A percentile compares a stretch with the other conserved stretches of the same genome.
phyloP scores from a whole-genome alignment of 2,797 vertebrate genomes.

The Pangasius krempfi region DNA sequence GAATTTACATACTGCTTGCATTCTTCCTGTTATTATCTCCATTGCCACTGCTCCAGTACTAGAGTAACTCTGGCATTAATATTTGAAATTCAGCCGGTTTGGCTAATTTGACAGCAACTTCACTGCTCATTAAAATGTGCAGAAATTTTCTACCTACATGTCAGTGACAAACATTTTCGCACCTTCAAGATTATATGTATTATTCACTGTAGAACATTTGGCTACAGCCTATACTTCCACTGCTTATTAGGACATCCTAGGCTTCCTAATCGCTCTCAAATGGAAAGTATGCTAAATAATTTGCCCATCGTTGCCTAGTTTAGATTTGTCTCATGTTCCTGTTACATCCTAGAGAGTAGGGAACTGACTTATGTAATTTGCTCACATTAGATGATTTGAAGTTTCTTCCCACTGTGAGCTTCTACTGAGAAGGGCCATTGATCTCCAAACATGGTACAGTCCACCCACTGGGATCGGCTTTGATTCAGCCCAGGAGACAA shows the following conservation, averaged over 20 bases:
- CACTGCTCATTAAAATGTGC: conserved; percentile 1
- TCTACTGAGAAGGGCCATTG: conserved; percentile 14
- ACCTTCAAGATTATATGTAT: background rate
- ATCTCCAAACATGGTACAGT: conserved; percentile 19
- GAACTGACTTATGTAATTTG: background rate
- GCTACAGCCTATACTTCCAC: background rate
- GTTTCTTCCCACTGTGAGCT: background rate
- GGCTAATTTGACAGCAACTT: background rate
- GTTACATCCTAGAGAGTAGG: background rate
- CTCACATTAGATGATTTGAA: conserved; percentile 15
- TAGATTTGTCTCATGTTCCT: background rate
- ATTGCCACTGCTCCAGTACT: too few species aligned
- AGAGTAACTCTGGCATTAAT: background rate
- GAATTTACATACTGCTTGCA: background rate
- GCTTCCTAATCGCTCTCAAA: background rate
- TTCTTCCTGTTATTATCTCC: background rate
- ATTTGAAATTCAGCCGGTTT: background rate
- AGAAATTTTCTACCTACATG: background rate
- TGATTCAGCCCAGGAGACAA: conserved; percentile 7
- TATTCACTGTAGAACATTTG: background rate
- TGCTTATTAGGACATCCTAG: background rate
- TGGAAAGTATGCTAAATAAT: background rate
- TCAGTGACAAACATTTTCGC: background rate
- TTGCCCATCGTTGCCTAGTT: background rate
- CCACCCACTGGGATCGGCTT: conserved; percentile 11